Evolutionary conservation across 2,797 vertebrate species (phyloP), one percentile per base, ranked within the genome.

Genomic region (Sphenopsis melanotis): DNA sequence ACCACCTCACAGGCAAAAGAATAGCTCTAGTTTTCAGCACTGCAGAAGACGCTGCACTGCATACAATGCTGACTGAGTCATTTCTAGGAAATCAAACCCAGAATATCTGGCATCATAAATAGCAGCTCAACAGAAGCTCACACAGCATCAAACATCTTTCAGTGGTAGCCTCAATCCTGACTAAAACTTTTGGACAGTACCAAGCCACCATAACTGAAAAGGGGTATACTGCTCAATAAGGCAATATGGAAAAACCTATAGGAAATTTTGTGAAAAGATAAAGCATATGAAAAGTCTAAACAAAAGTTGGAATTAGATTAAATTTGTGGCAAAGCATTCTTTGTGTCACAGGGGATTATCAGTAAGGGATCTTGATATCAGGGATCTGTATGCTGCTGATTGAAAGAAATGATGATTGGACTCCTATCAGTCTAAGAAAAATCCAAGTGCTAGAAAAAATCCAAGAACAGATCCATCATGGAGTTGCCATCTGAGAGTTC

Each of bases 51-150:
- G 26, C 36, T 37, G 36, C 12, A 10, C 36, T 29, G 19, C 15
- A 83, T 0, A 0, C 1, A 0, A 36, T 2, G 5, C 19, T 61
- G 16, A 50, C 47, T 39, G 12, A 75, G 36, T 53, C 1, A 36
- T 5, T 52, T 60, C 23, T 70, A 78, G 37, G 52, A 75, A 75
- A 70, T n/a, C 32, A 79, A 71, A 66, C 12, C 3, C 42, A 44
- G 15, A 82, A 24, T 66, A 57, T 14, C 19, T 83, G 37, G 19
- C 39, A 63, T 23, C 13, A 22, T 30, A 64, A 60, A 56, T 0
- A 56, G 37, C 37, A 74, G 56, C 19, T 56, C 42, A n/a, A 53
- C 5, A 75, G 71, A 75, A 75, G 47, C 6, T 75, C 16, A 20
- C 34, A 57, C 39, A 61, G 5, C 16, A 75, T 36, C 1, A 5